Evolutionary conservation across 2,888 invertebrate genomes (phyloP), one percentile per base, ranked within the genome.

Genomic region (Amblyteles armatorius): DNA sequence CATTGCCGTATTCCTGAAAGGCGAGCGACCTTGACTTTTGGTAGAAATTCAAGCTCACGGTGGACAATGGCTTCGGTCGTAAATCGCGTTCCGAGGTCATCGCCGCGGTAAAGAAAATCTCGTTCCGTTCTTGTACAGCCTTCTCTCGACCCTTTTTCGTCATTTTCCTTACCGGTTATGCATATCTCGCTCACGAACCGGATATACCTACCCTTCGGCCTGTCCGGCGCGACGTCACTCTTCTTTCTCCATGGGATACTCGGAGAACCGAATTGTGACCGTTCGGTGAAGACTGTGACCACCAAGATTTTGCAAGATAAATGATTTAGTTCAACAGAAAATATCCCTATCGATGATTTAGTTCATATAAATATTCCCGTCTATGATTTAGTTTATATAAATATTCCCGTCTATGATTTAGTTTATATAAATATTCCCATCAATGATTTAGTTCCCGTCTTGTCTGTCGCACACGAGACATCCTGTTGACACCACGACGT

Each of bases 51-150:
- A 89, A 82, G 77, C 81, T 74, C 84, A 60, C 78, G 85, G 86
- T 85, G 89, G 89, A 90, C 91, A 93, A 91, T 91, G 88, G 91
- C 86, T 29, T 86, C 81, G 86, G 88, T 88, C 91, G 90, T 93
- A 93, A 93, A 93, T 93, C 90, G 84, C 76, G 5, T 86, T 79
- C 84, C 92, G 91, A 92, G 92, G 92, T 92, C 92, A 90, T 90
- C 87, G 89, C 83, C 88, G 82, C 85, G 78, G 84, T 89, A 87
- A 87, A 26, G 50, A 11, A 36, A 33, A 19, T 29, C 57, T 67
- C 74, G 69, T 55, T 29, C 52, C 71, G 6, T 78, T 36, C 36
- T 19, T 52, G 63, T 29, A 50, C 50, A 63, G 33, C 44, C 48
- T 67, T 82, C 71, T 33, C 26, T 52, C 55, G 82, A 72, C 81